Conservation (phyloP, 64 coral and sea anemone species). For the Porites lutea region DNA sequence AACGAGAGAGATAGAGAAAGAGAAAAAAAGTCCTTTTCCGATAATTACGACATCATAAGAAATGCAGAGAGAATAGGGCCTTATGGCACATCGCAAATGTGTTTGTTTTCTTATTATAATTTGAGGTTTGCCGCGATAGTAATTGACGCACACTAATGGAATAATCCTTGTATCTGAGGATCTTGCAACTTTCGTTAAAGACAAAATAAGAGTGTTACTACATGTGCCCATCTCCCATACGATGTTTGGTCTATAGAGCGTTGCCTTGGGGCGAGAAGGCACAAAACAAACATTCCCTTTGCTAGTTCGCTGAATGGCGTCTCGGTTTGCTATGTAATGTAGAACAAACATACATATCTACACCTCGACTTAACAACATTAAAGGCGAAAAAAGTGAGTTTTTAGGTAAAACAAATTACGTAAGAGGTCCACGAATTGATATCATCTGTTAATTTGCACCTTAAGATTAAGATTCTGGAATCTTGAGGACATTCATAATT, state of each 20-base stretch:
- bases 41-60: background rate
- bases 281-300: conserved; percentile 15
- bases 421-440: background rate
- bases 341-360: background rate
- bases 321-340: background rate
- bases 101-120: background rate
- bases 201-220: background rate
- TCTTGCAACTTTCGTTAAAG: background rate
- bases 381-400: background rate
- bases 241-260: conserved; percentile 41
- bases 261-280: conserved; percentile 9
- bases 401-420: background rate
- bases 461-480: background rate
- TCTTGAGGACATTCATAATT: conserved; percentile 19
- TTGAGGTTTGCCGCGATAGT: conserved; percentile 28
- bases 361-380: conserved; percentile 4
- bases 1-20: background rate
- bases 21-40: background rate
- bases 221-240: background rate
- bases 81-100: background rate
- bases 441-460: background rate
- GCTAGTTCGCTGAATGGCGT: background rate
- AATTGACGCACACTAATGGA: background rate
- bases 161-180: background rate
- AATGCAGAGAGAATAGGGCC: background rate